A percentile compares a stretch with the other conserved stretches of the same genome.
Evolutionary conservation across 2,888 invertebrate genomes (phyloP).

Genomic region (Watsonalla binaria): DNA sequence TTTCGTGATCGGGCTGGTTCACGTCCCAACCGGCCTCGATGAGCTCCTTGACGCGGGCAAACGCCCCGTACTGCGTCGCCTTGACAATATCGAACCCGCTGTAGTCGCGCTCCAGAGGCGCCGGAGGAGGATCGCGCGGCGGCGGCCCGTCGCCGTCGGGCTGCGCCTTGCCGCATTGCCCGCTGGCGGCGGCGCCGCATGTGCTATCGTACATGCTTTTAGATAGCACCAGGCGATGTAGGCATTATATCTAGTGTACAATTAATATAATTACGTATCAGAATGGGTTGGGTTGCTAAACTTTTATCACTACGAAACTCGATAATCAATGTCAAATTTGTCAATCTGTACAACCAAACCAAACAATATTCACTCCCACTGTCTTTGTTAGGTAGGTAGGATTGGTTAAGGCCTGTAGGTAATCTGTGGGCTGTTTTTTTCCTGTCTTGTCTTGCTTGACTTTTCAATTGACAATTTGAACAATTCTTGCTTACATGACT

Average conservation of each 20-base stretch:
- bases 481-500: too few relatives aligned
- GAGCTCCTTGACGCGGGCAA: slow-evolving; percentile 89
- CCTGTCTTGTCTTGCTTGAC: too few relatives aligned
- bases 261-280: background rate
- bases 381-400: too few relatives aligned
- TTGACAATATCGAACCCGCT: slow-evolving; percentile 94
- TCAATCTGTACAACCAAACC: too few relatives aligned
- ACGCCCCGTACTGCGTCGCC: slow-evolving; percentile 97
- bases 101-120: slow-evolving; percentile 81
- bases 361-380: too few relatives aligned
- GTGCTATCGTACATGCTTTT: slow-evolving; percentile 83
- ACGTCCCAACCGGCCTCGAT: slow-evolving; percentile 96
- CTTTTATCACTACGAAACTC: too few relatives aligned
- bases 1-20: slow-evolving; percentile 95
- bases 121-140: slow-evolving; percentile 80
- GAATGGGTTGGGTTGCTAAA: too few relatives aligned
- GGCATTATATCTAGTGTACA: slow-evolving; percentile 17
- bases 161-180: slow-evolving; percentile 82
- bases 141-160: slow-evolving; percentile 80
- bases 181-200: slow-evolving; percentile 83
- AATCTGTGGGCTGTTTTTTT: too few relatives aligned
- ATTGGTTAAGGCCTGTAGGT: too few relatives aligned
- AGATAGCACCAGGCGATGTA: slow-evolving; percentile 11
- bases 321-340: too few relatives aligned
- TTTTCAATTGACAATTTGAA: too few relatives aligned